Conservation (phyloP, 2,888 invertebrate genomes). For the Phasia obesa region DNA sequence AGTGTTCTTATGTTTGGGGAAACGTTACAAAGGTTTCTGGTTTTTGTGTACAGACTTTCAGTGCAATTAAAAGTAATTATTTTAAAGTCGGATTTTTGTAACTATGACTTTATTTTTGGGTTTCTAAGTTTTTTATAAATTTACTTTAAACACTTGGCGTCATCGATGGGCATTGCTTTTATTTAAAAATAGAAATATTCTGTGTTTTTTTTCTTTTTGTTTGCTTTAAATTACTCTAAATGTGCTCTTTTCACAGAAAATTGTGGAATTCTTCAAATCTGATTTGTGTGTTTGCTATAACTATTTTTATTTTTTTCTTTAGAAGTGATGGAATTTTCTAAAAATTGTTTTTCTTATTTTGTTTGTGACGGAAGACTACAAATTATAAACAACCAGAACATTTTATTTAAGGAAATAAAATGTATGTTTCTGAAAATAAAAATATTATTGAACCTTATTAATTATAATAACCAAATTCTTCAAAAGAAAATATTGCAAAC, state of each 20-base stretch:
- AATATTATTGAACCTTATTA: too few relatives aligned
- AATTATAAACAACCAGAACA: background rate
- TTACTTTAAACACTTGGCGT: slow-evolving; percentile 55
- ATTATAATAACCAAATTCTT: too few relatives aligned
- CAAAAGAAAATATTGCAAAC: too few relatives aligned
- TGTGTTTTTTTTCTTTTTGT: slow-evolving; percentile 9
- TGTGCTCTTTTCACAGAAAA: slow-evolving; percentile 62
- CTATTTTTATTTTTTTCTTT: background rate
- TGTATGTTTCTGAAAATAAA: too few relatives aligned
- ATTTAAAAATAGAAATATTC: slow-evolving; percentile 48
- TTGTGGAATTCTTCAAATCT: slow-evolving; percentile 50
- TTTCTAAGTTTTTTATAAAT: background rate
- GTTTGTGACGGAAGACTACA: slow-evolving; percentile 22
- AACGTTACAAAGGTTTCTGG: slow-evolving; percentile 13
- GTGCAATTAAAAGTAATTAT: slow-evolving; percentile 71
- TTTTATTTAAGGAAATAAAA: too few relatives aligned
- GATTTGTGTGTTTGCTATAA: slow-evolving; percentile 26
- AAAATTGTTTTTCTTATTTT: background rate
- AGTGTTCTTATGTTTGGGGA: slow-evolving; percentile 37
- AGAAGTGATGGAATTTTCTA: slow-evolving; percentile 20
- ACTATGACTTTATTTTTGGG: background rate
- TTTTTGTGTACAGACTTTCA: slow-evolving; percentile 58
- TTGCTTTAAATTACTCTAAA: background rate
- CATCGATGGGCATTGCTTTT: slow-evolving; percentile 57
- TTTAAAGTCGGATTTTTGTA: slow-evolving; percentile 30